These are phyloP conservation scores for Fulmarus glacialis DNA, from an alignment of 2,113 vertebrate genomes.

Conservation along the genomic window DNA sequence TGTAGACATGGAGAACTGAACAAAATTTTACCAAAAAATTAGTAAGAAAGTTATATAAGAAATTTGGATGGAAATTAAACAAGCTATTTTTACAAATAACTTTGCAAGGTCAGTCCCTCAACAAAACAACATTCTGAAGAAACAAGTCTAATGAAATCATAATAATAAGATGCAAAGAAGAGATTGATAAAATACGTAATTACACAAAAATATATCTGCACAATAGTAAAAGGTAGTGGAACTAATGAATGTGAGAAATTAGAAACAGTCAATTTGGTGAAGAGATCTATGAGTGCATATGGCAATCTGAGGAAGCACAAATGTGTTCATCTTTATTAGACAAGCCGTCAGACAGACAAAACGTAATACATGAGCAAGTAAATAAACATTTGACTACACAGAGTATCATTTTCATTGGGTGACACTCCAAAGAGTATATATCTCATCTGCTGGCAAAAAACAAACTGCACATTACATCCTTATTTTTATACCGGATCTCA, in stretches of 20 bases:
- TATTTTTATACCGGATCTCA: not conserved
- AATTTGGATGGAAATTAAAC: not conserved
- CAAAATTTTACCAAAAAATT: not conserved
- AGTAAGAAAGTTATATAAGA: not conserved
- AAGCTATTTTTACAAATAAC: not conserved
- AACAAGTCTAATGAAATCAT: not conserved
- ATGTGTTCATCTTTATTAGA: not conserved
- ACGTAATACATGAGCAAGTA: conserved; percentile 2
- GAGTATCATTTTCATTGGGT: not conserved
- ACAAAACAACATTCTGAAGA: not conserved
- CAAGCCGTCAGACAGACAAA: not conserved
- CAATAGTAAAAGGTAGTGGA: not conserved
- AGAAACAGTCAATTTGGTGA: not conserved
- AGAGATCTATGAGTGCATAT: not conserved
- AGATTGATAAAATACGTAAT: not conserved
- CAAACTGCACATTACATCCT: not conserved
- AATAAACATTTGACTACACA: conserved; percentile 32
- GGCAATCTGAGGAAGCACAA: not conserved
- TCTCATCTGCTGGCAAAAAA: conserved; percentile 38
- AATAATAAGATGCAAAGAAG: not conserved
- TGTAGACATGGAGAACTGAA: not conserved
- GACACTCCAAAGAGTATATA: conserved; percentile 2
- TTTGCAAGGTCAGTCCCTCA: not conserved
- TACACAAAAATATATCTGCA: not conserved
- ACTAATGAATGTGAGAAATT: not conserved